Evolutionary conservation across 92 coral and sea anemone species (phyloP).

Genomic region (Siderastrea siderea): DNA sequence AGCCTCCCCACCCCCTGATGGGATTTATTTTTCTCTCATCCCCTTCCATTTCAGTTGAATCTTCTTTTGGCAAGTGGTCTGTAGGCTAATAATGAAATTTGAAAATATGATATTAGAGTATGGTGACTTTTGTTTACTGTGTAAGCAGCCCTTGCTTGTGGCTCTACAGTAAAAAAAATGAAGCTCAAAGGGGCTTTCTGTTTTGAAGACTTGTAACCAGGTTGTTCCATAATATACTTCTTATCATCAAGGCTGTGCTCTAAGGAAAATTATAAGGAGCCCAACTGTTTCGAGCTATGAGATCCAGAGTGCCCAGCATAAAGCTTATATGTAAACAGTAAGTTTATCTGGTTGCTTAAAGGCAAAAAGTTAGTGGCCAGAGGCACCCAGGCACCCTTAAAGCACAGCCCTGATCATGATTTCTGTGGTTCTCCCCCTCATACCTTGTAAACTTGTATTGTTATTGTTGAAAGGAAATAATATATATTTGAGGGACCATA

Average conservation of each 20-base stretch:
- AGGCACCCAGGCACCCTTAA: slow-evolving; percentile 12
- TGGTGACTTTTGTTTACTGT: background rate
- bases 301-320: slow-evolving; percentile 25
- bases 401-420: slow-evolving; percentile 17
- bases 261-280: slow-evolving; percentile 24
- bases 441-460: slow-evolving; percentile 2
- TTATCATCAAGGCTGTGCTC: slow-evolving; percentile 7
- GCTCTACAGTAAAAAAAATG: background rate
- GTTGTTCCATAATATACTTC: background rate
- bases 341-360: slow-evolving; percentile 12
- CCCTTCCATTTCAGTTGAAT: background rate
- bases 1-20: slow-evolving; percentile 1
- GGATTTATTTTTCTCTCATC: background rate
- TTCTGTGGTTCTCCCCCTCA: slow-evolving; percentile 5
- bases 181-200: slow-evolving; percentile 5
- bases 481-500: too few species aligned
- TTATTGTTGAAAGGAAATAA: background rate
- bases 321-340: slow-evolving; percentile 11
- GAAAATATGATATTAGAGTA: background rate
- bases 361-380: slow-evolving; percentile 7
- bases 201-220: background rate
- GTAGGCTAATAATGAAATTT: background rate
- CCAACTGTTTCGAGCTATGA: slow-evolving; percentile 11
- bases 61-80: slow-evolving; percentile 1
- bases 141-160: background rate